Evolutionary conservation across 2,888 invertebrate species (phyloP), one percentile per base, ranked within the genome.

Genomic region (Brachyopa scutellaris): DNA sequence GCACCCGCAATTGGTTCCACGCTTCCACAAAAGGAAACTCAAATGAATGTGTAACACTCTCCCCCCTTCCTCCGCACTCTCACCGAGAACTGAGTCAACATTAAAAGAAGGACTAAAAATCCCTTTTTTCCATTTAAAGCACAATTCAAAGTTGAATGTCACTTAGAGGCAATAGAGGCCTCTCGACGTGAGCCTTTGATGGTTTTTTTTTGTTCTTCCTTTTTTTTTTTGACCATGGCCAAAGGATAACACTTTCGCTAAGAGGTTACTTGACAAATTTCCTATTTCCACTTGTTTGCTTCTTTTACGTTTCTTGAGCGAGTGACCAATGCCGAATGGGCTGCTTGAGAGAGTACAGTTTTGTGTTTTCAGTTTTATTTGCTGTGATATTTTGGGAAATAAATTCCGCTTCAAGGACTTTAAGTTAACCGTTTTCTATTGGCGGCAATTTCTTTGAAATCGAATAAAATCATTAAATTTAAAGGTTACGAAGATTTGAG

Each of bases 71-170:
- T 21, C 5, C 38, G 21, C 9, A 15, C 26, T 9, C 17, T 23
- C 33, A 21, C 15, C 15, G 6, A 73, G 7, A 62, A 77, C 26
- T 49, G 69, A 62, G 47, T 78, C 57, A 72, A 53, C 70, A 70
- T 45, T 62, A 55, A 55, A 55, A 49, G 36, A 69, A 53, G 42
- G 29, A 59, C 57, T 57, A 51, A 69, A 69, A 76, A 55, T 61
- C 55, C 51, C 26, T 33, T 61, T 29, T 45, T 40, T 47, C 47
- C 45, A 49, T 55, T 69, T 69, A 62, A 77, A 55, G 59, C 36
- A 55, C 47, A 73, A 67, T 67, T 62, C 40, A 69, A 42, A 53
- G 69, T 80, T 74, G 67, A 80, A 74, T 69, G 62, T 62, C 57
- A 80, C 74, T 80, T 73, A 57, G 40, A 62, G 62, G 55, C 55